Conservation (phyloP, 2,113 vertebrate genomes). For the Engraulis encrasicolus region DNA sequence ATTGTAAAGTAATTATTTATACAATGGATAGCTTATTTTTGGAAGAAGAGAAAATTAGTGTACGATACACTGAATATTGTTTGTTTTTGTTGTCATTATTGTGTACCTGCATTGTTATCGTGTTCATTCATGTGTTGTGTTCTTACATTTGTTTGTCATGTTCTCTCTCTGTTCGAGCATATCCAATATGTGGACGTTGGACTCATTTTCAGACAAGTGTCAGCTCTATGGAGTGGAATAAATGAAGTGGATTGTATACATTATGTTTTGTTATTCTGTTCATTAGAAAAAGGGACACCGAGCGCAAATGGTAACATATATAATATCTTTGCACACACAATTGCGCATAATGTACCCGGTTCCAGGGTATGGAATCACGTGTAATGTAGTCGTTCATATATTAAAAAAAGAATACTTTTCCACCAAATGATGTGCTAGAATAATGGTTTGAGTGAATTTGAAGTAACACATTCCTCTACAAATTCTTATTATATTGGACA, state of each 20-base stretch:
- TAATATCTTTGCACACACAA: background rate
- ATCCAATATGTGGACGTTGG: background rate
- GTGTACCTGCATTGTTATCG: background rate
- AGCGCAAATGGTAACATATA: background rate
- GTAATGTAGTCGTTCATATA: background rate
- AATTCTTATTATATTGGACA: too few species aligned
- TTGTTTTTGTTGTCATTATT: background rate
- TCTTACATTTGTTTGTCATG: background rate
- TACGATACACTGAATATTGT: background rate
- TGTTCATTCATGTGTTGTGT: background rate
- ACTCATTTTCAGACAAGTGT: background rate
- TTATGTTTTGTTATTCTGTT: background rate
- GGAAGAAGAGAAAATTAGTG: background rate
- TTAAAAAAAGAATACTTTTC: background rate
- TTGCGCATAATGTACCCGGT: background rate
- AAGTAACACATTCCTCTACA: background rate
- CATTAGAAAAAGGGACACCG: background rate
- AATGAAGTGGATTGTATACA: slow-evolving; percentile 5
- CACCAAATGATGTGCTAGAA: background rate
- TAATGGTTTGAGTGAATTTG: background rate
- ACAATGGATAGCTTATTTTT: background rate
- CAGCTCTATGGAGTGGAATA: background rate
- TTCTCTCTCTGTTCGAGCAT: background rate
- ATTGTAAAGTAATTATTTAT: slow-evolving; percentile 6
- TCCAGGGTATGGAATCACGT: too few species aligned